These are phyloP conservation scores for Glaucomys volans DNA, from an alignment of 2,113 vertebrate species.

Conservation along the genomic window DNA sequence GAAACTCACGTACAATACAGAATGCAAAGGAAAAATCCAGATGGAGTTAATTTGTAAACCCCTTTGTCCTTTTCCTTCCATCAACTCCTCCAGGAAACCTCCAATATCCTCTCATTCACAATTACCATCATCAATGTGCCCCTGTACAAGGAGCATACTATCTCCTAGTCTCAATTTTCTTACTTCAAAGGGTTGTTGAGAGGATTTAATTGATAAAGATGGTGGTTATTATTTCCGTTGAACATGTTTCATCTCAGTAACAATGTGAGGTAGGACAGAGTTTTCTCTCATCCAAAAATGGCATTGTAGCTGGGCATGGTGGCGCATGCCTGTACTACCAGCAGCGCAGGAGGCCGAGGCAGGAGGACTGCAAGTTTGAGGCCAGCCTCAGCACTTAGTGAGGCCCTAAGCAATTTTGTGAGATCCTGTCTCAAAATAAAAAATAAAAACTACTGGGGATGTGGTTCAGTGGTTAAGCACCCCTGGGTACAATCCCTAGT, in stretches of 20 bases:
- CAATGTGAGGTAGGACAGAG: neutral
- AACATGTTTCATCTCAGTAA: slow-evolving; percentile 1
- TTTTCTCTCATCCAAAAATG: slow-evolving; percentile 25
- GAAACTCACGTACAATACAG: neutral
- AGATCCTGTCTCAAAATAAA: too few relatives aligned
- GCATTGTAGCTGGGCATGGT: neutral
- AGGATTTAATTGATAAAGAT: neutral
- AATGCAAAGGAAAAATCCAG: slow-evolving; percentile 14
- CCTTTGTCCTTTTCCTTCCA: neutral
- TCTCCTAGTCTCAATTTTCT: slow-evolving; percentile 2
- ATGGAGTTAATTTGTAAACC: neutral
- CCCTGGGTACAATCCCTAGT: too few relatives aligned
- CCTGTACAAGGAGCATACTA: neutral
- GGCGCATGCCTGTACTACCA: too few relatives aligned
- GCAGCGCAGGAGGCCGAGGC: too few relatives aligned
- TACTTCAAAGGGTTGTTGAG: neutral
- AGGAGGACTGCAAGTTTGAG: too few relatives aligned
- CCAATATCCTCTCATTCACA: neutral
- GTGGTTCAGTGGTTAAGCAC: too few relatives aligned
- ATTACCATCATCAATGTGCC: neutral
- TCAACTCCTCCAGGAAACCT: neutral
- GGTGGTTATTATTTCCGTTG: neutral
- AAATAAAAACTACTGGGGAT: too few relatives aligned
- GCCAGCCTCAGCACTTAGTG: too few relatives aligned
- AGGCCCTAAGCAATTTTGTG: too few relatives aligned